Base-by-base conservation (phyloP, 2,888 invertebrate genomes). In the Drosophila paramelanica region DNA sequence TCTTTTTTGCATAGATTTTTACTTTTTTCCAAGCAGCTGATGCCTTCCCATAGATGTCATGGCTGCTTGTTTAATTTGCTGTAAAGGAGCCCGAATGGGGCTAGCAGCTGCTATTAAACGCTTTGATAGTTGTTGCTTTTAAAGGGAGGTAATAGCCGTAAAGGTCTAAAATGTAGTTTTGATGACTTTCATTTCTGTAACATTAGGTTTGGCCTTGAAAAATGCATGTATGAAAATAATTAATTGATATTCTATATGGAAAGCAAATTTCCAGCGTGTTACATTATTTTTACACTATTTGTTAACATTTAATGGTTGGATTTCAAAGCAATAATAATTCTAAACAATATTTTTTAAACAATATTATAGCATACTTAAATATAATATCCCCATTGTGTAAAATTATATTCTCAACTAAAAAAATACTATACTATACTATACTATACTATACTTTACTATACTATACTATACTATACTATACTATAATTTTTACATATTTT, bases 1-100 rank as follows among this genome's bases (percentile, higher is more conserved):
- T 33, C 55, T 67, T 72, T 72, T 81, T 65, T 75, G 23, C 23
- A 74, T 64, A 73, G 75, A 75, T 81, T 81, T 83, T 46, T 81
- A 41, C 72, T 64, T 67, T 68, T 73, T 42, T 3, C 39, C 14
- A 46, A 60, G 38, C 55, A 49, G 49, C 53, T 67, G 27, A 47
- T 59, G 42, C 39, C 14, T 39, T 11, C 33, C 42, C 33, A 47
- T 45, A 50, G 53, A 67, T 73, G 67, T 67, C 67, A 73, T n/a
- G 53, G 56, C 42, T 47, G 36, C 49, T 49, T 43, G 55, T 64
- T 73, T 67, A 64, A 67, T 67, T 52, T 72, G 49, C 62, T 46
- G 20, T 64, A 49, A 64, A 67, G 60, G 23, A 49, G 52, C 8
- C 41, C 47, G 53, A 50, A 5, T 13, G 17, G 8, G 23, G 23